A percentile compares a stretch with the other conserved stretches of the same genome.
Evolutionary conservation across 2,113 vertebrate genomes (phyloP).

Genomic region (Phycodurus eques): DNA sequence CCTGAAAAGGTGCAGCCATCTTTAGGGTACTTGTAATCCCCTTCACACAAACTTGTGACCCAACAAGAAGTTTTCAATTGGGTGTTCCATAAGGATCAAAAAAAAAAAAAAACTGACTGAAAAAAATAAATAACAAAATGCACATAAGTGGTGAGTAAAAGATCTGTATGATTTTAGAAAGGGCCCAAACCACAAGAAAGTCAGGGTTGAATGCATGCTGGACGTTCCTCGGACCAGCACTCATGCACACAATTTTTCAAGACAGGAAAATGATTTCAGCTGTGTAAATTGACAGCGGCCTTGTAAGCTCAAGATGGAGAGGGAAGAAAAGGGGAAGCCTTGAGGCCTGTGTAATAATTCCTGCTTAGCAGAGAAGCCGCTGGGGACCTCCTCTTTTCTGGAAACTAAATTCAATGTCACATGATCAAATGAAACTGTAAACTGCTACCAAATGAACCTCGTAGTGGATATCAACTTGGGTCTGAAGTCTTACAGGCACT

Average conservation of each 20-base stretch:
- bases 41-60: conserved; percentile 13
- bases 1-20: conserved; percentile 6
- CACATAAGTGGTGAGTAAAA: conserved; percentile 42
- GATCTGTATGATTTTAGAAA: conserved; percentile 67
- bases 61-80: conserved; percentile 60
- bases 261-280: conserved; percentile 69
- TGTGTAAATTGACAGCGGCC: conserved; percentile 70
- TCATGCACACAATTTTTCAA: conserved; percentile 57
- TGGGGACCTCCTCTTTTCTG: conserved; percentile 28
- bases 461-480: conserved; percentile 23
- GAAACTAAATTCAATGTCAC: conserved; percentile 34
- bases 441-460: conserved; percentile 61
- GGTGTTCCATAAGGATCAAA: conserved; percentile 36
- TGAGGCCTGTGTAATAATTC: conserved; percentile 53
- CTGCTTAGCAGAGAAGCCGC: conserved; percentile 40
- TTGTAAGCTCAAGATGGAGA: conserved; percentile 62
- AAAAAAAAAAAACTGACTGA: conserved; percentile 18
- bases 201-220: conserved; percentile 53
- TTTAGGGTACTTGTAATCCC: conserved; percentile 19
- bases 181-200: conserved; percentile 69
- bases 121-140: conserved; percentile 39
- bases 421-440: conserved; percentile 54
- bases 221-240: conserved; percentile 43
- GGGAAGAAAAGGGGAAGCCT: conserved; percentile 45
- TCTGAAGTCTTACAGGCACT: conserved; percentile 16